Evolutionary conservation across 2,113 vertebrate species (phyloP), one percentile per base, ranked within the genome.

Genomic region (Cinclus cinclus): DNA sequence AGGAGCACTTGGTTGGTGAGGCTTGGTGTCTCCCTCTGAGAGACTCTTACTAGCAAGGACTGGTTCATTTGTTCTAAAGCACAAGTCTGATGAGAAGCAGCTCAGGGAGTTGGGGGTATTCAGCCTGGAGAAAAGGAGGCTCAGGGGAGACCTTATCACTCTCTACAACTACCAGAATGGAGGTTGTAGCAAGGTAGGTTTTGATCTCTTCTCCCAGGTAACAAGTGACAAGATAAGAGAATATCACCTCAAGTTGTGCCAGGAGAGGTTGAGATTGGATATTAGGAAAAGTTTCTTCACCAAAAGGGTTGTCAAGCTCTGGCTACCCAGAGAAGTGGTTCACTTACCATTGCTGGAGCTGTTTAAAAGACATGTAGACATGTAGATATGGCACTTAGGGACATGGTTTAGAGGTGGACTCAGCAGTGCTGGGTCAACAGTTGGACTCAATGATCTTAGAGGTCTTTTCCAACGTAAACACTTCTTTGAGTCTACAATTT

Each of bases 11-110:
- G 15, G 15, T 55, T 76, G 77, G 15, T 53, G 31, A 5, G 73
- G 16, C 17, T 89, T 60, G 50, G 24, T 30, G 41, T 41, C 22
- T 67, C 7, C 15, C 20, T 28, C 25, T 67, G 55, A 65, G 46
- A 39, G 41, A 60, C 27, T n/a, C 58, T 13, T 49, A 44, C 6
- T 7, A 63, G 25, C 37, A 46, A 50, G 64, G n/a, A 30, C 18
- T 25, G 24, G 16, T 74, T 94, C 7, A 23, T 81, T 62, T 59
- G 14, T 25, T 73, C 46, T 53, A 53, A 56, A 65, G 52, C 39
- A 27, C 7, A 78, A 19, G n/a, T 41, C 20, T 22, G 25, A 46
- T 52, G n/a, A 73, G 52, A 56, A 79, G 46, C 0, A 0, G 14
- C 14, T 71, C 19, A 65, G 37, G 50, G 52, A 52, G n/a, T 13